Percentiles rank a stretch among this genome's conserved stretches.
Conservation (phyloP, 2,113 vertebrate species). For the Ahaetulla prasina region DNA sequence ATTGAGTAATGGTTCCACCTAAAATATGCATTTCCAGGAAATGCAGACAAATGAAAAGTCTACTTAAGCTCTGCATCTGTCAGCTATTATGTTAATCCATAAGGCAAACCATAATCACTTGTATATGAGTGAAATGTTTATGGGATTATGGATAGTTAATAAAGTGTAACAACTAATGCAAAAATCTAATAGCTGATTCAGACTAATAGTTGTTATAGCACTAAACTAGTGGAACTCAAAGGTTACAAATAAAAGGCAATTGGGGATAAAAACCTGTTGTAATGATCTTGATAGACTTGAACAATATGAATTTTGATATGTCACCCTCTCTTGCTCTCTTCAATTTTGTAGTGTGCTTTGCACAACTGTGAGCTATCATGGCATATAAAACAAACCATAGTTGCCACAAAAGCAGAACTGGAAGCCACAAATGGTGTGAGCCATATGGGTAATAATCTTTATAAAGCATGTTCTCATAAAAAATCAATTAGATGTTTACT, state of each 20-base stretch:
- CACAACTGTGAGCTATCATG: not conserved
- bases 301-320: not conserved
- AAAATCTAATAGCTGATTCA: not conserved
- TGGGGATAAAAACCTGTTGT: not conserved
- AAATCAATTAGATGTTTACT: not conserved
- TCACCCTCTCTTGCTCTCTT: not conserved
- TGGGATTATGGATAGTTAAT: not conserved
- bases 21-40: not conserved
- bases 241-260: not conserved
- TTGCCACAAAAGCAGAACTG: not conserved
- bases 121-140: not conserved
- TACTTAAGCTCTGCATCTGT: not conserved
- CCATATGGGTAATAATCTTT: not conserved
- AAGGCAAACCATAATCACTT: not conserved
- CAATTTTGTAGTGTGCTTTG: not conserved
- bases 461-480: not conserved
- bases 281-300: not conserved
- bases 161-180: not conserved
- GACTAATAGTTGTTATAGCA: not conserved
- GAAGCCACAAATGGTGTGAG: not conserved
- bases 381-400: not conserved
- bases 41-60: not conserved
- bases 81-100: not conserved
- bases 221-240: not conserved
- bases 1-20: not conserved